phyloP scores from a whole-genome alignment of 37 sponge, comb jelly and placozoan species.

The Geodia barretti region DNA sequence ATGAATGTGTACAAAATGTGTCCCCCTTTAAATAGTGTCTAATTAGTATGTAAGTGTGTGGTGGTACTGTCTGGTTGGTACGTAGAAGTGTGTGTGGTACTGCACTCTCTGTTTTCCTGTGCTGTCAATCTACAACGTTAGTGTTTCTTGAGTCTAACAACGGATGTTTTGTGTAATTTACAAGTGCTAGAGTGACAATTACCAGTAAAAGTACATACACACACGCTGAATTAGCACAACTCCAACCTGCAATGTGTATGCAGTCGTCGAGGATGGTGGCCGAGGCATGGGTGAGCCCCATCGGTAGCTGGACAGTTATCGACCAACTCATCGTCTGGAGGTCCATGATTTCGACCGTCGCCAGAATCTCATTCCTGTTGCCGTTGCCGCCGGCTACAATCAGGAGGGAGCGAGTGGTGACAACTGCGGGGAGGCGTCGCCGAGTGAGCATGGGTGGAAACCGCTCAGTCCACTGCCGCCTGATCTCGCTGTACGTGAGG shows the following conservation, averaged over 20 bases:
- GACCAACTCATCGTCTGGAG: neutral
- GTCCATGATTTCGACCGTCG: neutral
- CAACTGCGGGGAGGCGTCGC: neutral
- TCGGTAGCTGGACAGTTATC: neutral
- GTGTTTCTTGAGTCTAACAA: too few species aligned
- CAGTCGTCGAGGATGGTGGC: neutral
- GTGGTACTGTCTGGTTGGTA: too few species aligned
- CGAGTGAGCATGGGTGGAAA: neutral
- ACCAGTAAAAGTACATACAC: too few species aligned
- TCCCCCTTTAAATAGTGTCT: too few species aligned
- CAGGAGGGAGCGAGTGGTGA: neutral
- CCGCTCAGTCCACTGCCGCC: neutral
- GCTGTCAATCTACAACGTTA: too few species aligned
- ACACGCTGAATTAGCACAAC: too few species aligned
- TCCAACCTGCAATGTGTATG: neutral
- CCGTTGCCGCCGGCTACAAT: neutral
- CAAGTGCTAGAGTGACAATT: too few species aligned
- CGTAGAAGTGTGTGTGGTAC: too few species aligned
- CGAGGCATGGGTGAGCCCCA: neutral
- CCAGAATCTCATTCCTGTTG: neutral
- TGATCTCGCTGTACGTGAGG: neutral
- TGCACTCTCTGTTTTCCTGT: too few species aligned
- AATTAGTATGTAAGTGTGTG: too few species aligned
- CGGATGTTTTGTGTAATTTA: too few species aligned
- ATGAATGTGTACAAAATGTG: too few species aligned